phyloP scores from a whole-genome alignment of 53 echinoderm and acorn worm species.

The Paelopatides confundens region DNA sequence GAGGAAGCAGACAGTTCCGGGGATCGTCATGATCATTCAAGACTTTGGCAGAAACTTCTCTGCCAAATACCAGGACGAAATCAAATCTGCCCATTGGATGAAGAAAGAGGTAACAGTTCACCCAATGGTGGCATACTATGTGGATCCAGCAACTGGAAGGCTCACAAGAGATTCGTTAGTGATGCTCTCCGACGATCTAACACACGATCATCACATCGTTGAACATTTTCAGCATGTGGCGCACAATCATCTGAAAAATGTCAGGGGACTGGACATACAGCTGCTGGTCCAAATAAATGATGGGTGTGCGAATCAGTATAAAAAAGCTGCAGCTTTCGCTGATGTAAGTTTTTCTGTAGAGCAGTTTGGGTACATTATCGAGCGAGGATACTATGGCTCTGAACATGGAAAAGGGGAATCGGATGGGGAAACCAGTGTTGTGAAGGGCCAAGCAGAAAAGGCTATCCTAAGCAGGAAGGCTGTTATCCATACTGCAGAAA shows the following conservation, averaged over 20 bases:
- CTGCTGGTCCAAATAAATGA: conserved; percentile 7
- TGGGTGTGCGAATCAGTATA: conserved; percentile 30
- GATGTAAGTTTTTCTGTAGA: conserved; percentile 3
- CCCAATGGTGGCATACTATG: conserved; percentile 15
- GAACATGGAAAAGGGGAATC: conserved; percentile 30
- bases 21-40: conserved; percentile 6
- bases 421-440: conserved; percentile 18
- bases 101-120: conserved; percentile 20
- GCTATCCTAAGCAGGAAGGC: conserved; percentile 1
- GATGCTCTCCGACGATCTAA: conserved; percentile 15
- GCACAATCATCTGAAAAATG: background rate
- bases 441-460: conserved; percentile 14
- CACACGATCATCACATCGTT: conserved; percentile 21
- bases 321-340: conserved; percentile 9
- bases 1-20: background rate
- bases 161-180: conserved; percentile 21
- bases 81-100: conserved; percentile 3
- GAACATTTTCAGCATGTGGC: background rate
- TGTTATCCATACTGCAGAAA: background rate
- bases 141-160: background rate
- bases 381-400: conserved; percentile 16
- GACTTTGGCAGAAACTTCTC: conserved; percentile 11
- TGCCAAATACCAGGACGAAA: conserved; percentile 11
- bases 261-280: background rate
- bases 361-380: background rate